Evolutionary conservation across 2,113 vertebrate species (phyloP).

Genomic region (Stomatorhinus ivindoensis): DNA sequence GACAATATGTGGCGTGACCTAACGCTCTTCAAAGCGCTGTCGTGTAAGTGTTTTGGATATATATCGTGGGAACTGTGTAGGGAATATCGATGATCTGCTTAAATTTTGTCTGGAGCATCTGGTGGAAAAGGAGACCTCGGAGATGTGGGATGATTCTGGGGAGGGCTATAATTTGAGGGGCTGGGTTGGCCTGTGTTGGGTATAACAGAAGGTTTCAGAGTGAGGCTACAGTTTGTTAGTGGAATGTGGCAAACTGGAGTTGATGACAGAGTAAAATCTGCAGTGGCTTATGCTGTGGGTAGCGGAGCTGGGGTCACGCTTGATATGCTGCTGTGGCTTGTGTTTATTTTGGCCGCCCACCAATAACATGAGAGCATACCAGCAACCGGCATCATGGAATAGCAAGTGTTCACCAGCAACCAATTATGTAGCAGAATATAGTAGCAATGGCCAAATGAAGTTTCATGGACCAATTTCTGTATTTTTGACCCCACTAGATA

Average conservation of each 20-base stretch:
- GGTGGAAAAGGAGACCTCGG: not conserved
- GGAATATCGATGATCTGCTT: not conserved
- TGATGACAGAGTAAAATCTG: not conserved
- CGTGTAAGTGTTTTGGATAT: not conserved
- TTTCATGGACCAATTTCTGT: not conserved
- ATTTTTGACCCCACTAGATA: not conserved
- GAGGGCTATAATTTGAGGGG: not conserved
- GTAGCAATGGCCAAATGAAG: not conserved
- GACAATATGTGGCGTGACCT: not conserved
- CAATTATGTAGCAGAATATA: not conserved
- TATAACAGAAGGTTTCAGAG: not conserved
- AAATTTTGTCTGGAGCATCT: not conserved
- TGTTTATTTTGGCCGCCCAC: not conserved
- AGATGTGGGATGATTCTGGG: not conserved
- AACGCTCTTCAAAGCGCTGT: not conserved
- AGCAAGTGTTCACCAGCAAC: not conserved
- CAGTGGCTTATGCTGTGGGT: not conserved
- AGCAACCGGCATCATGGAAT: not conserved
- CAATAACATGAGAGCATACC: not conserved
- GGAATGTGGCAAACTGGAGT: not conserved
- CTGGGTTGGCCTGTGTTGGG: not conserved
- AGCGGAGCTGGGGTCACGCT: not conserved
- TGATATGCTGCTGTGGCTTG: not conserved
- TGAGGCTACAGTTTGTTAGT: not conserved
- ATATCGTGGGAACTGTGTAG: not conserved